phyloP scores from a whole-genome alignment of 1,140 invertebrate species.

The Diabrotica undecimpunctata region DNA sequence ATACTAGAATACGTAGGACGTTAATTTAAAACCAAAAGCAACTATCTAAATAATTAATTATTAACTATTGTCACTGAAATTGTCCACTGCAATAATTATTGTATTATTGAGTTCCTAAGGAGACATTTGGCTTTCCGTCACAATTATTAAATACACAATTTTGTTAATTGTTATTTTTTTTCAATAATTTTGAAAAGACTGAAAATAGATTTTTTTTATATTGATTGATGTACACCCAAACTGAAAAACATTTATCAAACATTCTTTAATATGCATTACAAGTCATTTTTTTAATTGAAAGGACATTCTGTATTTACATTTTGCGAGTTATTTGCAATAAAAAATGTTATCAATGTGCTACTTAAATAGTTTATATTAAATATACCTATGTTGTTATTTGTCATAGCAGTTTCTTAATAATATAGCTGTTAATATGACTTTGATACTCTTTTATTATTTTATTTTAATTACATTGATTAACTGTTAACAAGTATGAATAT shows the following conservation, averaged over 20 bases:
- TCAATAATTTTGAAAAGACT: constrained; percentile 19
- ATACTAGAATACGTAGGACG: no score
- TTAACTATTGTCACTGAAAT: no score
- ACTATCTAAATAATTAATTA: no score
- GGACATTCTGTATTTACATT: constrained; percentile 4
- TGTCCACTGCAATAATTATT: no score
- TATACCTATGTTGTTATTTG: constrained; percentile 26
- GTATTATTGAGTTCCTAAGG: no score
- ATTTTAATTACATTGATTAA: constrained; percentile 35
- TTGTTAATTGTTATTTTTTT: constrained; percentile 9
- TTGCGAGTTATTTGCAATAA: constrained; percentile 22
- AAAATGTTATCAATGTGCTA: constrained; percentile 34
- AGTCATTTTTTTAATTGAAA: no score
- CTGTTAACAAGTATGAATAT: constrained; percentile 36
- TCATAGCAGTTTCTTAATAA: constrained; percentile 30
- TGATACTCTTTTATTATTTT: constrained; percentile 31
- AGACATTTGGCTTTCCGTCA: no score
- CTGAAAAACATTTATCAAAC: background rate
- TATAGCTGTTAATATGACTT: constrained; percentile 35
- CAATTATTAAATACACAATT: no score
- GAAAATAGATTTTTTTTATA: constrained; percentile 12
- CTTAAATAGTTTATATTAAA: constrained; percentile 28
- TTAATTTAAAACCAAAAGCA: no score
- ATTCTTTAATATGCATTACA: no score
- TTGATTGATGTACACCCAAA: constrained; percentile 3